A percentile compares a stretch with the other conserved stretches of the same genome.
These are phyloP conservation scores for Eulacestoma nigropectus DNA, from an alignment of 2,113 vertebrate species.

Conservation along the genomic window DNA sequence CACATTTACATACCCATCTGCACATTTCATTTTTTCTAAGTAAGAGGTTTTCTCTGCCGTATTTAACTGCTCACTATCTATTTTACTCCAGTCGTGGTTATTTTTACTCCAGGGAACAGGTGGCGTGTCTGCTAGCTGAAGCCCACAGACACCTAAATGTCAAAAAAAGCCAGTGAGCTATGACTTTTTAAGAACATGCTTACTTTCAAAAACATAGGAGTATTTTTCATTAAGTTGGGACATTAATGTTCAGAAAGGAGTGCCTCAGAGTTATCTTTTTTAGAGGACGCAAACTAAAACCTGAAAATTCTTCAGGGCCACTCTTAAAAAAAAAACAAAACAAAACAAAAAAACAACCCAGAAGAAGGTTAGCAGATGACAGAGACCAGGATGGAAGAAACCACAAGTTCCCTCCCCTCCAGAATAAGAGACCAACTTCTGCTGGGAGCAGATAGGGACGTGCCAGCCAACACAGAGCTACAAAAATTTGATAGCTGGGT, in stretches of 20 bases:
- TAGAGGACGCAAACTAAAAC: not conserved
- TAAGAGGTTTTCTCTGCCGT: not conserved
- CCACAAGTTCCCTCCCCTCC: not conserved
- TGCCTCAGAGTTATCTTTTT: not conserved
- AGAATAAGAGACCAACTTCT: not conserved
- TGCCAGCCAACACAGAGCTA: not conserved
- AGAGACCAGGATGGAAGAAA: not conserved
- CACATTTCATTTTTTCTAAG: not conserved
- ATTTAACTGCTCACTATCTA: not conserved
- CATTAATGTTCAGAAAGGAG: not conserved
- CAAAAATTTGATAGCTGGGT: not conserved
- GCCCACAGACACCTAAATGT: not conserved
- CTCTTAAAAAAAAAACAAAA: not conserved
- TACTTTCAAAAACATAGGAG: not conserved
- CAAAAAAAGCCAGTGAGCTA: not conserved
- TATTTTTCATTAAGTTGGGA: not conserved
- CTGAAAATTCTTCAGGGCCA: not conserved
- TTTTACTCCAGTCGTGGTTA: not conserved
- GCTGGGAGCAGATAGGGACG: not conserved
- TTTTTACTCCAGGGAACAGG: constrained; percentile 34
- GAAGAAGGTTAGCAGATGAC: not conserved
- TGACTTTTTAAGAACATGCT: not conserved
- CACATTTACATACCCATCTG: not conserved
- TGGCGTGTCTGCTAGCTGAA: not conserved
- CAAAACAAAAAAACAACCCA: too few species aligned